These are phyloP conservation scores for Amblyopsis rosae DNA, from an alignment of 2,113 vertebrate genomes.

Conservation along the genomic window DNA sequence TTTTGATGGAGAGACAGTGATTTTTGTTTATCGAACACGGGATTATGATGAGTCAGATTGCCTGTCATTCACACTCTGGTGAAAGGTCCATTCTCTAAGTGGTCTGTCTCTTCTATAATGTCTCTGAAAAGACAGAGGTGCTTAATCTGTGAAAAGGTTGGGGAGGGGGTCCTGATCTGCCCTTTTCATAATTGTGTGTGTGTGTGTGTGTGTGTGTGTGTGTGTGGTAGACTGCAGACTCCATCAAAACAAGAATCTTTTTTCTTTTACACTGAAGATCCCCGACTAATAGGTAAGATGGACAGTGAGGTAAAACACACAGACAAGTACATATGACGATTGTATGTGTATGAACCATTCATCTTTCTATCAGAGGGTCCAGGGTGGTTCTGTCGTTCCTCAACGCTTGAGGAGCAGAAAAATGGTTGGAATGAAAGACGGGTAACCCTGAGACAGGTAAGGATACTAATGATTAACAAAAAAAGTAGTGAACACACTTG, in stretches of 20 bases:
- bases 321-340: not conserved
- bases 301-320: not conserved
- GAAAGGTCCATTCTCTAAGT: too few species aligned
- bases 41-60: too few species aligned
- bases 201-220: slow-evolving; percentile 7
- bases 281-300: slow-evolving; percentile 80
- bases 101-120: too few species aligned
- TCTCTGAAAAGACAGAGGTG: too few species aligned
- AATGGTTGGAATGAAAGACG: slow-evolving; percentile 84
- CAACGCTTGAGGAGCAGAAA: slow-evolving; percentile 74
- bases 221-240: slow-evolving; percentile 59
- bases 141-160: too few species aligned
- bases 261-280: slow-evolving; percentile 85
- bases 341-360: not conserved
- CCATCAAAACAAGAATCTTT: slow-evolving; percentile 70
- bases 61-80: too few species aligned
- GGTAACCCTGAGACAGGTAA: slow-evolving; percentile 60
- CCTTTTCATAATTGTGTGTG: not conserved
- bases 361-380: slow-evolving; percentile 74
- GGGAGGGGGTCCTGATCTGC: too few species aligned
- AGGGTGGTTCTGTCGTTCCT: slow-evolving; percentile 77
- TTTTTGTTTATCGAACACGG: too few species aligned
- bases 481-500: too few species aligned
- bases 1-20: too few species aligned
- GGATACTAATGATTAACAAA: not conserved